A percentile compares a stretch with the other conserved stretches of the same genome.
Evolutionary conservation across 2,888 invertebrate species (phyloP).

Genomic region (Dioctria rufipes): DNA sequence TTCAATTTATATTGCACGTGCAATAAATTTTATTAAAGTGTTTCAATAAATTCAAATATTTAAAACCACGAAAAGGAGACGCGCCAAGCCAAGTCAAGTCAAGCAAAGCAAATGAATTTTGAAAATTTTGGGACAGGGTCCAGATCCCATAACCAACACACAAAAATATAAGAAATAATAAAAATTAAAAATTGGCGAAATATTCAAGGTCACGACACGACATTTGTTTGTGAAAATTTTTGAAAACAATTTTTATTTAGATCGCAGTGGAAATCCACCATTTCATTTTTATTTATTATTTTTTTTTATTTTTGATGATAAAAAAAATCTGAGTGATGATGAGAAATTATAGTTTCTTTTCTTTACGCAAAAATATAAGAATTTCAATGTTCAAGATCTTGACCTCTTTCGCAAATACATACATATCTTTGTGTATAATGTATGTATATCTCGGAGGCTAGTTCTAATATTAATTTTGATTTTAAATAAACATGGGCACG

Average conservation of each 20-base stretch:
- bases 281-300: slow-evolving; percentile 23
- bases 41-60: slow-evolving; percentile 23
- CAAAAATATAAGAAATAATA: too few relatives aligned
- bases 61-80: background rate
- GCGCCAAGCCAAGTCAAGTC: slow-evolving; percentile 2
- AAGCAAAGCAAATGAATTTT: background rate
- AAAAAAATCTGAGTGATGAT: background rate
- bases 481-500: slow-evolving; percentile 14
- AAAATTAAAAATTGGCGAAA: background rate
- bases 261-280: background rate
- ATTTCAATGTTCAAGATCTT: slow-evolving; percentile 32
- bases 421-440: too few relatives aligned
- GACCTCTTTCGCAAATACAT: slow-evolving; percentile 35
- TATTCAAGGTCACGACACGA: slow-evolving; percentile 5
- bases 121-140: background rate
- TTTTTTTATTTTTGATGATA: slow-evolving; percentile 39
- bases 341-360: slow-evolving; percentile 14
- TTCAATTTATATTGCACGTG: background rate
- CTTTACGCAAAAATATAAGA: slow-evolving; percentile 2
- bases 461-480: slow-evolving; percentile 33
- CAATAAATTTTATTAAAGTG: slow-evolving; percentile 6
- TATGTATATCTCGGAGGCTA: background rate
- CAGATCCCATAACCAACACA: too few relatives aligned
- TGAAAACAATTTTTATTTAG: background rate
- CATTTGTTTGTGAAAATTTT: background rate